Base-by-base conservation (phyloP, 2,797 vertebrate genomes). In the Ceyx erithaca region DNA sequence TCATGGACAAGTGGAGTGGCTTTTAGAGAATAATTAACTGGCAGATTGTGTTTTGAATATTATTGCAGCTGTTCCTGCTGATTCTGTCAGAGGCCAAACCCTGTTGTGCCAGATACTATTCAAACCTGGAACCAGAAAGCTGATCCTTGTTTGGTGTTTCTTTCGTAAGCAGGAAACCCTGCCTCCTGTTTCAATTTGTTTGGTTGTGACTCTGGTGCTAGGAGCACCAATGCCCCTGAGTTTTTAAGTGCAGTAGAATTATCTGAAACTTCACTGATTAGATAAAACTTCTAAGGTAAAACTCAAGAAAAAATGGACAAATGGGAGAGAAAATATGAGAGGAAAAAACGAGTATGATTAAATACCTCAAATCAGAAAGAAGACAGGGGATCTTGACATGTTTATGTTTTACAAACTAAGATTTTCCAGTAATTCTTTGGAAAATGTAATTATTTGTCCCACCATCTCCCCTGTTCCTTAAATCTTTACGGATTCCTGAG, bases 1-100 rank as follows among this genome's bases (percentile, higher is more conserved):
- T 55, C 70, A 85, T 37, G 59, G 61, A 67, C 70, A 84, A 93
- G 69, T 62, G 35, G 40, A 87, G 51, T 52, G 51, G 52, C 41
- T 93, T 91, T 89, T 73, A 85, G 66, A 71, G 54, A 91, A 85
- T 69, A 91, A 91, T 89, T 89, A 87, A 87, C 83, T 75, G 66
- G 16, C 25, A 91, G 57, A 80, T 68, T 94, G 28, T 91, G 45
- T 93, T 95, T 94, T 85, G 58, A 58, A 62, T 85, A 66, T 92
- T 91, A 71, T 75, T 91, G 79, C 77, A 87, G 69, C 80, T 92
- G 58, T 58, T 87, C 49, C 66, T 64, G 40, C 46, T 83, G 82
- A 49, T 87, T 82, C 57, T 77, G 31, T 62, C 66, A 83, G 72
- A 66, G 31, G 26, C 49, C 31, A 85, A 87, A 59, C 43, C 15